These are phyloP conservation scores for Mycetomoellerius zeteki DNA, from an alignment of 1,140 invertebrate genomes.

Conservation along the genomic window DNA sequence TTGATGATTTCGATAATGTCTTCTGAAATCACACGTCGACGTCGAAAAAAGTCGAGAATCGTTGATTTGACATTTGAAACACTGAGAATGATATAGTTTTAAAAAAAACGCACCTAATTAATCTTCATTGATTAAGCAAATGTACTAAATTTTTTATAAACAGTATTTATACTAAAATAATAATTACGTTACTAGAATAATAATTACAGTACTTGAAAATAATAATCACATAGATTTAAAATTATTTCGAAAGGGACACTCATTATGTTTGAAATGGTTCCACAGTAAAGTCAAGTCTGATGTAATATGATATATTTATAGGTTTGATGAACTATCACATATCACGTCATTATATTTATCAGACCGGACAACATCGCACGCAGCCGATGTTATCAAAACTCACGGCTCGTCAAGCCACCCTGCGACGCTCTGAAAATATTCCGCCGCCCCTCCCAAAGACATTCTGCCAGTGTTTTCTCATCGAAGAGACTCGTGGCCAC, in stretches of 20 bases:
- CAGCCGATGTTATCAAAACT: slow-evolving; percentile 42
- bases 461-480: slow-evolving; percentile 72
- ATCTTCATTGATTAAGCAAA: not conserved
- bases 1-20: slow-evolving; percentile 78
- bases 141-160: not conserved
- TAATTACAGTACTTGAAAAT: too few relatives aligned
- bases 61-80: not conserved
- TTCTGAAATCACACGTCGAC: slow-evolving; percentile 57
- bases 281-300: not conserved
- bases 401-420: not conserved
- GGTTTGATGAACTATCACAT: not conserved
- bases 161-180: not conserved
- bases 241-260: not conserved
- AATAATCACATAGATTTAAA: not conserved
- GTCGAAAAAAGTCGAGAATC: not conserved
- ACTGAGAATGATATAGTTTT: not conserved
- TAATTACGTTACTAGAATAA: too few relatives aligned
- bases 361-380: not conserved
- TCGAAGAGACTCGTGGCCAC: slow-evolving; percentile 76
- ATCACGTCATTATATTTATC: not conserved
- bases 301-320: not conserved
- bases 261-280: not conserved
- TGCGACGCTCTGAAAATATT: slow-evolving; percentile 45
- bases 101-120: not conserved
- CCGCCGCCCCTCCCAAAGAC: slow-evolving; percentile 45